These are phyloP conservation scores for sheep (Ovis aries) DNA, from an alignment of 2,113 vertebrate genomes.

Conservation along the genomic window ARS-UI_Ramb_v3.0 NC_056066.1:40906001-40906500, in stretches of 20 bases:
- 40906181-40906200: not conserved
- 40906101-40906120: not conserved
- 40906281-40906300: not conserved
- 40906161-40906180: not conserved
- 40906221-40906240: not conserved
- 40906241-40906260: not conserved
- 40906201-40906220: not conserved
- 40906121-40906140: rapidly evolving
- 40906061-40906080: too few species aligned
- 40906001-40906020: not conserved
- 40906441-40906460: not conserved
- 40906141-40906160: not conserved
- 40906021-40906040: not conserved
- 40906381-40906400: not conserved
- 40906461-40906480: not conserved
- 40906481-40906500: not conserved
- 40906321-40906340: not conserved
- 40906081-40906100: not conserved
- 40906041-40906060: not conserved
- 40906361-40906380: not conserved
- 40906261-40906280: not conserved
- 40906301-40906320: not conserved
- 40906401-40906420: not conserved
- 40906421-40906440: not conserved
- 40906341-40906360: not conserved